These are phyloP conservation scores for Bombus cullumanus DNA, from an alignment of 1,140 invertebrate genomes.

Conservation along the genomic window DNA sequence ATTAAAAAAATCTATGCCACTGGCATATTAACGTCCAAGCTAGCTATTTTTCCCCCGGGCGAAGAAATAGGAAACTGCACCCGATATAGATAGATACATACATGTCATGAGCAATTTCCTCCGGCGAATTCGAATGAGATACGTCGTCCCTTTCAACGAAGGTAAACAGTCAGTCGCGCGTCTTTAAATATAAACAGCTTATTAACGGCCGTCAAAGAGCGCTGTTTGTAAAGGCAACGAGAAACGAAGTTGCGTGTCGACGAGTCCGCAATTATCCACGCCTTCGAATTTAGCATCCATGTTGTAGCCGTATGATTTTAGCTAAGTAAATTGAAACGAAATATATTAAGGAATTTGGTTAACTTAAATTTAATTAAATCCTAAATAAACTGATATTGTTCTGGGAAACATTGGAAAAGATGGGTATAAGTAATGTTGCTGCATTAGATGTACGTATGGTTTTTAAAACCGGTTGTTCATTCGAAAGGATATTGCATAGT, in stretches of 20 bases:
- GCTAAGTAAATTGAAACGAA: neutral
- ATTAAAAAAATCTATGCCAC: neutral
- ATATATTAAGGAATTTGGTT: neutral
- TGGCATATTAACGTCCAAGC: neutral
- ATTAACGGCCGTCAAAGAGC: neutral
- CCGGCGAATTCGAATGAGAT: neutral
- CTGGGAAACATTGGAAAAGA: no score
- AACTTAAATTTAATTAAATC: no score
- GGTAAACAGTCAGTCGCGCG: neutral
- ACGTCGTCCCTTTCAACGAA: neutral
- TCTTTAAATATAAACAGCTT: constrained; percentile 34
- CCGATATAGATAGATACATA: neutral
- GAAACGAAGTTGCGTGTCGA: constrained; percentile 20
- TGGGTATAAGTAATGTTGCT: no score
- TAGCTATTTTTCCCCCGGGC: neutral
- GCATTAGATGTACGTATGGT: no score
- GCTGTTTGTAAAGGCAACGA: neutral
- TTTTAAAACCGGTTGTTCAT: no score
- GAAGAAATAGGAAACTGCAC: neutral
- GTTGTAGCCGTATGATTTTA: neutral
- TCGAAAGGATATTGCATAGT: no score
- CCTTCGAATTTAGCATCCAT: constrained; percentile 6
- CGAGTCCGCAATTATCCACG: constrained; percentile 22
- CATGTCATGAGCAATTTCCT: neutral
- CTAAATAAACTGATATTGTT: no score